Base-by-base conservation (phyloP, 2,797 vertebrate species). In the Pseudomugil gertrudae region DNA sequence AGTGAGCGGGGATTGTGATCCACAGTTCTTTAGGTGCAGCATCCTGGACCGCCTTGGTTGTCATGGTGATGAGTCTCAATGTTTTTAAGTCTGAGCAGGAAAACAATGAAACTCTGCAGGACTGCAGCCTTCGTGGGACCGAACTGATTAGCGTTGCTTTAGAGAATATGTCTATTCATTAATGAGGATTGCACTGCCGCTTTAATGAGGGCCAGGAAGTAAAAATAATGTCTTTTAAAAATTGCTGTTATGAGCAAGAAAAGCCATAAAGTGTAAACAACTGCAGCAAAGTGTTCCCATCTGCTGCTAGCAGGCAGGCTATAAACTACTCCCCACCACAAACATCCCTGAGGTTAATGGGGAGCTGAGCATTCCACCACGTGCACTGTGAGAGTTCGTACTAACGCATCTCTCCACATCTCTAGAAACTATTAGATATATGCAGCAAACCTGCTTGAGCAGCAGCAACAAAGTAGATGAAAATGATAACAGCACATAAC, bases 281-380 rank as follows among this genome's bases (percentile, higher is more conserved):
- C 84, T 85, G 79, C 83, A 83, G 79, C 66, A 90, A 92, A 90
- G 90, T 86, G 87, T 82, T 91, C 78, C 89, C 90, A 90, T 91
- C 87, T 93, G 91, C 89, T 90, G 85, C 75, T 45, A 47, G 85
- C 78, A 83, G 85, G 76, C 78, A 11, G 73, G 59, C 74, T 73
- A 80, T 87, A 83, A 91, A 90, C 75, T 74, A 57, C 73, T 82
- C 83, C 75, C 79, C 80, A 85, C 88, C 84, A 65, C 85, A 85
- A 89, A 90, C 77, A 87, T 90, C 86, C 84, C 78, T 47, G 85
- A 90, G 84, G 84, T 90, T 88, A 90, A 90, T 84, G 81, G 79
- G 66, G 55, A 88, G 75, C 81, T 84, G 74, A 17, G 78, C 76
- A 78, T 76, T 75, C 51, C 68, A 79, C 71, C 80, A 81, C 65